Evolutionary conservation across 1,140 invertebrate species (phyloP), one percentile per base, ranked within the genome.

Genomic region (Drosophila fuyamai): DNA sequence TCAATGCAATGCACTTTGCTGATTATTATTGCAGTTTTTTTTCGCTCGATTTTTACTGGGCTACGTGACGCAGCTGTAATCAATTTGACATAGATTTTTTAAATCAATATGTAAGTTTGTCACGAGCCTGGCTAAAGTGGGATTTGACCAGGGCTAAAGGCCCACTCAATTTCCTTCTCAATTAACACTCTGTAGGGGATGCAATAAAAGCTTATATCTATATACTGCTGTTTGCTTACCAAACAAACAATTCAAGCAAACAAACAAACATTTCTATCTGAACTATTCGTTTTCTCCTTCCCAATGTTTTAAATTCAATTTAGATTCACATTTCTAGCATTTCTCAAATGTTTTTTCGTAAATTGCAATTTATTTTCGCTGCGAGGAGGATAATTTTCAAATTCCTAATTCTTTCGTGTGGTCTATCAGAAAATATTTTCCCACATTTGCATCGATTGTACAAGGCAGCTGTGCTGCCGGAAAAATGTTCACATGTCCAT

Each of bases 81-180:
- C 79, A 89, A 88, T 73, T 83, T 89, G 83, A 88, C 83, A 88
- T 82, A 88, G 84, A 77, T 88, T 89, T 58, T 75, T 40, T 38
- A 80, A 89, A 88, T 89, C 84, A 89, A 88, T 88, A 73, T 59
- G 60, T 77, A 54, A 27, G 46, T 59, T 74, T 62, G 68, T 57
- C 72, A 67, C 77, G 67, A 75, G 47, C 43, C 47, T 23, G 58
- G n/a, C 61, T 53, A 51, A 51, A 51, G 46, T 65, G 65, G 18
- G 6, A n/a, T n/a, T 41, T 51, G 65, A 35, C 44, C 36, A 72
- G 58, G n/a, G 36, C 65, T 29, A 36, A 51, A 36, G 59, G 46
- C 36, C 29, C 29, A 27, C 46, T 67, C 36, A 41, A 41, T 50
- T 16, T 48, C 57, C 57, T 18, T 13, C 44, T 63, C 63, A 57